A percentile compares a stretch with the other conserved stretches of the same genome.
phyloP scores from a whole-genome alignment of 2,888 invertebrate genomes.

The Lycia hirtaria region DNA sequence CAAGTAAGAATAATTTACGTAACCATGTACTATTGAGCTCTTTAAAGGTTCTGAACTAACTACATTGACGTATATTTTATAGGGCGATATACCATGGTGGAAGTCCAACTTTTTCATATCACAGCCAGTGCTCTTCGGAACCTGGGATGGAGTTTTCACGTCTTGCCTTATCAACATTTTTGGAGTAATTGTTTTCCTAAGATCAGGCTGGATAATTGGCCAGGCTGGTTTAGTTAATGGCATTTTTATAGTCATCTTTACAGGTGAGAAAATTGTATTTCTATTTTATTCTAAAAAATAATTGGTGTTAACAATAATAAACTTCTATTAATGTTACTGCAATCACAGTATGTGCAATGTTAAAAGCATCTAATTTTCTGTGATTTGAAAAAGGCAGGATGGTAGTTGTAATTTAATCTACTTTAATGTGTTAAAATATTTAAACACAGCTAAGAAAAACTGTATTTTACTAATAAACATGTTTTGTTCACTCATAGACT shows the following conservation, averaged over 20 bases:
- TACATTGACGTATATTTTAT: constrained; percentile 28
- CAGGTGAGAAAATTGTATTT: constrained; percentile 86
- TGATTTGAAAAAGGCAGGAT: too few relatives aligned
- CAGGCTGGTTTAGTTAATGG: constrained; percentile 94
- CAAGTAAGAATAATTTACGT: constrained; percentile 85
- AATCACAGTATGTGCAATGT: too few relatives aligned
- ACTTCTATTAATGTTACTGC: too few relatives aligned
- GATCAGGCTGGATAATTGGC: constrained; percentile 99
- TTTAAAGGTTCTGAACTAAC: background rate
- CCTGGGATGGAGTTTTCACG: constrained; percentile 99
- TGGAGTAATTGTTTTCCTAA: constrained; percentile 98
- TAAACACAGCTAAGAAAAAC: too few relatives aligned
- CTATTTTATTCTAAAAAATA: too few relatives aligned
- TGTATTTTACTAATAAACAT: too few relatives aligned
- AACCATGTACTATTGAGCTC: too few relatives aligned
- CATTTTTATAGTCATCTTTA: constrained; percentile 91
- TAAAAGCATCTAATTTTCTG: too few relatives aligned
- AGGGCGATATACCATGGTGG: constrained; percentile 97
- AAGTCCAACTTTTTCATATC: constrained; percentile 98
- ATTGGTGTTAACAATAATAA: too few relatives aligned
- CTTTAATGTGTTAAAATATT: too few relatives aligned
- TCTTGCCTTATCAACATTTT: constrained; percentile 99
- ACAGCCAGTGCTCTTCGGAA: constrained; percentile 97
- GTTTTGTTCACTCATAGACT: too few relatives aligned
- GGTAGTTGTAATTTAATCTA: too few relatives aligned